A percentile compares a stretch with the other conserved stretches of the same genome.
Evolutionary conservation across 2,888 invertebrate species (phyloP).

Genomic region (Lottia scabra): DNA sequence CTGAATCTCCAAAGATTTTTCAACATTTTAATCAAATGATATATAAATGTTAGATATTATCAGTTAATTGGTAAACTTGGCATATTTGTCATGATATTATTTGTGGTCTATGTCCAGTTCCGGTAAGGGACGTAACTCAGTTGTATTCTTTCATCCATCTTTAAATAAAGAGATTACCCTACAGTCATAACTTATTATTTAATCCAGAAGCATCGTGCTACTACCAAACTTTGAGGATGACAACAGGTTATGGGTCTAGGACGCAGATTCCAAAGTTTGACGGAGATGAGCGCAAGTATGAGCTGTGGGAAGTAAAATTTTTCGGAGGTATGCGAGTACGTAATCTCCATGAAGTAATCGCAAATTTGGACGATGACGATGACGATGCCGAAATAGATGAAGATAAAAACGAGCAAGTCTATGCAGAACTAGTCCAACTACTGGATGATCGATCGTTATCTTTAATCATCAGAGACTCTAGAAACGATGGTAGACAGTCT

Average conservation of each 20-base stretch:
- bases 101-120: too few relatives aligned
- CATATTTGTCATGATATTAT: too few relatives aligned
- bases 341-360: slow-evolving; percentile 19
- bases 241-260: slow-evolving; percentile 34
- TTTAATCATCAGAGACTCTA: slow-evolving; percentile 35
- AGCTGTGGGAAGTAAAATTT: slow-evolving; percentile 26
- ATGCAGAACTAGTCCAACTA: slow-evolving; percentile 33
- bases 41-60: too few relatives aligned
- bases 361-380: not conserved
- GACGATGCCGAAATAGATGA: slow-evolving; percentile 8
- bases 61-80: too few relatives aligned
- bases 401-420: slow-evolving; percentile 35
- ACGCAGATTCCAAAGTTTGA: slow-evolving; percentile 15
- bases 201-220: too few relatives aligned
- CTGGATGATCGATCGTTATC: slow-evolving; percentile 34
- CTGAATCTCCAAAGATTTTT: too few relatives aligned
- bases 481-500: slow-evolving; percentile 36
- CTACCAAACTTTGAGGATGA: not conserved
- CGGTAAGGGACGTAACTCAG: too few relatives aligned
- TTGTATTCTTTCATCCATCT: too few relatives aligned
- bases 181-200: too few relatives aligned
- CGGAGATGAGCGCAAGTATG: slow-evolving; percentile 23
- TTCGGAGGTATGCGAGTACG: slow-evolving; percentile 26
- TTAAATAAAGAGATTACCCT: too few relatives aligned
- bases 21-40: too few relatives aligned